These are phyloP conservation scores for Glaucopsyche alexis DNA, from an alignment of 2,888 invertebrate genomes.

Conservation along the genomic window DNA sequence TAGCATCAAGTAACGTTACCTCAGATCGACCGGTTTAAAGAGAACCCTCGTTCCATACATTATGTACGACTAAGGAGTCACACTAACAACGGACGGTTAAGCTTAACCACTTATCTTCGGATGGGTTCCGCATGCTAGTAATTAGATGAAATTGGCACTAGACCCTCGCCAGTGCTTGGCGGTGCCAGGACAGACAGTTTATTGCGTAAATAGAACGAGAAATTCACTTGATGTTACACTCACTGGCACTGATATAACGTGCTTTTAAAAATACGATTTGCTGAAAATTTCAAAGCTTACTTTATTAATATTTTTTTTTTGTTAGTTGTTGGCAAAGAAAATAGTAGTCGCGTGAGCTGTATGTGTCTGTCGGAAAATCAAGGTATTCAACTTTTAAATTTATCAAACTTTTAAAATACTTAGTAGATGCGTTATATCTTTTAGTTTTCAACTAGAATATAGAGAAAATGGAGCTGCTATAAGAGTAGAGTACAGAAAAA, in stretches of 20 bases:
- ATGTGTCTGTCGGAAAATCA: too few species aligned
- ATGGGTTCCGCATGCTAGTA: slow-evolving; percentile 46
- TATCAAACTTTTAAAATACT: too few species aligned
- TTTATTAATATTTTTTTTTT: neutral
- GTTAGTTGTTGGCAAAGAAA: too few species aligned
- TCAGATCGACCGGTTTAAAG: neutral
- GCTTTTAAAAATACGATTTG: neutral
- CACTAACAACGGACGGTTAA: neutral
- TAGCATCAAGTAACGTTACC: neutral
- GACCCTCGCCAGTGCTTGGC: slow-evolving; percentile 57
- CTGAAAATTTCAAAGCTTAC: neutral
- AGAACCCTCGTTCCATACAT: neutral
- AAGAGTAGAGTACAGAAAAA: too few species aligned
- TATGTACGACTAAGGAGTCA: neutral
- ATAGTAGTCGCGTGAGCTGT: too few species aligned
- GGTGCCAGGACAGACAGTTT: slow-evolving; percentile 46
- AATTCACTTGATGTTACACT: neutral
- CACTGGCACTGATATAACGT: neutral
- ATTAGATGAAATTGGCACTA: slow-evolving; percentile 51
- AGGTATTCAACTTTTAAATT: too few species aligned
- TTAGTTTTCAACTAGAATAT: too few species aligned
- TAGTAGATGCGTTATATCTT: too few species aligned
- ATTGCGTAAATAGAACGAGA: slow-evolving; percentile 36
- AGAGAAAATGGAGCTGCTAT: too few species aligned
- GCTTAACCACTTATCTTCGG: slow-evolving; percentile 34